Evolutionary conservation across 2,797 vertebrate species (phyloP), one percentile per base, ranked within the genome.

Genomic region (Poliocrania exsul): DNA sequence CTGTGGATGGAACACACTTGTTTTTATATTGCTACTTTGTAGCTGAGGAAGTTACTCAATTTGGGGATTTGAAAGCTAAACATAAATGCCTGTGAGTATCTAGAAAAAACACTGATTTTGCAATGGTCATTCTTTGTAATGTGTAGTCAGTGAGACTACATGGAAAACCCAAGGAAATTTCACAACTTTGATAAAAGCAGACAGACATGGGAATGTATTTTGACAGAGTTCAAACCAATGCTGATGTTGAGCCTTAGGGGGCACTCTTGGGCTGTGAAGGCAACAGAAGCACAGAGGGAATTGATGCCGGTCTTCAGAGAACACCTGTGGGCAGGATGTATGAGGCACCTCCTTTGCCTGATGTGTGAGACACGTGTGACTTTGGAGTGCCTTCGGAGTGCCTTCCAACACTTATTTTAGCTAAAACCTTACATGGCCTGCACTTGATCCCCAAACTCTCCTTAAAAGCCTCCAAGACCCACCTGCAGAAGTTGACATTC

Each of bases 401-500:
- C 49, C 16, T 44, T 21, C 35, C 57, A 38, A 54, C 57, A 16
- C 11, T 9, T n/a, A 35, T 4, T 54, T 40, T 7, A 84, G 31
- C 64, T 46, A 80, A 77, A 91, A 66, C 9, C 29, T 49, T 51
- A 2, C 11, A 37, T 0, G 8, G 16, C 31, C 38, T 67, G 56
- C 51, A 66, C 67, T 51, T n/a, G 35, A 80, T 31, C 16, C 19
- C 60, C 42, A 56, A 58, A 50, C 18, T n/a, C 26, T 35, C 42
- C 74, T 71, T 33, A 62, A 78, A 88, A 77, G 6, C 40, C 13
- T 9, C 42, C 65, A 35, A 65, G 33, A 83, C 13, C 6, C 90
- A 99, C 98, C 98, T 98, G 97, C 83, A 98, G 95, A 78, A 95
- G 29, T 1, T 95, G 97, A 77, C 98, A 98, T 14, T 96, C 89